Base-by-base conservation (phyloP, 2,797 vertebrate genomes). In the Distichodus sexfasciatus region DNA sequence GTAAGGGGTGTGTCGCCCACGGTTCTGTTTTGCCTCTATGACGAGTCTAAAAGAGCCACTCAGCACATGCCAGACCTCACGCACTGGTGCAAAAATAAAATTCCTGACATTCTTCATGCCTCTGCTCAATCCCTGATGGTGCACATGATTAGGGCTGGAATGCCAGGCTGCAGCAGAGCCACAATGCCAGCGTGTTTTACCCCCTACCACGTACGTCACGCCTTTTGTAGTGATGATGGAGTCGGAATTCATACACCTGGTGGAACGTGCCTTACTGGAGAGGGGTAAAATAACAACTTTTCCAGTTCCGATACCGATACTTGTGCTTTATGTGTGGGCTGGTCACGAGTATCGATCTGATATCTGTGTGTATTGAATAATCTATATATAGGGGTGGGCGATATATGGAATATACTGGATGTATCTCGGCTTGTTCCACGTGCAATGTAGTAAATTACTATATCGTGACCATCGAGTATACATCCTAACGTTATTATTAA, bases 11-110 rank as follows among this genome's bases (percentile, higher is more conserved):
- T 54, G 4, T 2, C 26, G 19, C 65, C 35, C 3, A 3, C 53
- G 63, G 29, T 33, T 38, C 55, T 82, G 59, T 77, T 71, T 76
- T 87, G n/a, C 76, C 64, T 84, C 81, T 77, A 75, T 79, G 80
- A 76, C 63, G 6, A 62, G 57, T n/a, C 47, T 46, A 78, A 85
- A 85, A 50, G 62, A 68, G 74, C 23, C 59, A 59, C 76, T 90
- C 89, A 84, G 87, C 86, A 86, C 83, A 91, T 88, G 70, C 84
- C 83, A 62, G 64, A 23, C 81, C 44, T 81, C 63, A 76, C 78
- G 76, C 74, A 55, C 61, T 71, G 47, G 6, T 61, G 63, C 46
- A 81, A 80, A 75, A 90, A 88, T 87, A 85, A 87, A 87, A 91
- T 91, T 90, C 89, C 85, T 72, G 57, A 59, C 76, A 47, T 71